Evolutionary conservation across 2,888 invertebrate genomes (phyloP), one percentile per base, ranked within the genome.

Genomic region (Yponomeuta cagnagella): DNA sequence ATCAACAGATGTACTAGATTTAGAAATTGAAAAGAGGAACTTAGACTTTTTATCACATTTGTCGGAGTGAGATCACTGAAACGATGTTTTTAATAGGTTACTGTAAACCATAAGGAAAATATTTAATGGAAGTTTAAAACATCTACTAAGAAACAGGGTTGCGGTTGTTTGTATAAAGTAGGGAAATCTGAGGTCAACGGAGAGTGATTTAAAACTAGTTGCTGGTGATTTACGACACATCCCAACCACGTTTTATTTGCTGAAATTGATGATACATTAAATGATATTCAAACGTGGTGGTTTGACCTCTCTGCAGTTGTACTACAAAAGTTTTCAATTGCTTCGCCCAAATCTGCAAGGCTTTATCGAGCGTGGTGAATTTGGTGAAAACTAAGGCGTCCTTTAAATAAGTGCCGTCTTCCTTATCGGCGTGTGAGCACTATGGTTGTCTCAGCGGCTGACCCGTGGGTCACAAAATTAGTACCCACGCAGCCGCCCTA

Each of bases 401-500:
- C 12, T 12, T 64, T 64, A 64, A 64, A 64, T 23, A 64, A 64
- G 52, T 58, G 15, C 31, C 64, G 23, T 64, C 64, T 64, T 64
- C 64, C 64, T 64, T 64, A 64, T 64, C 64, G n/a, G 23, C 64
- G 64, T 52, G 52, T 31, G 31, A 68, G 48, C 30, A 37, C 63
- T 70, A 63, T 63, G 12, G 30, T 63, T 63, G 63, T 10, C 63
- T n/a, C n/a, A 37, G 63, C 70, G 43, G 63, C 63, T 76, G 77
- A 78, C 76, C 78, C 67, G 15, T 31, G 52, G 79, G 77, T 79
- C 79, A 73, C 68, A 68, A 72, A 75, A 77, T 78, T 77, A 76
- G 77, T 75, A 72, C 72, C 74, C 72, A 72, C 70, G 70, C 70
- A 58, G 73, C 70, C 70, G 70, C 70, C 70, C 68, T 48, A 52